Base-by-base conservation (phyloP, 1,140 invertebrate genomes). In the Sarcophaga bullata region DNA sequence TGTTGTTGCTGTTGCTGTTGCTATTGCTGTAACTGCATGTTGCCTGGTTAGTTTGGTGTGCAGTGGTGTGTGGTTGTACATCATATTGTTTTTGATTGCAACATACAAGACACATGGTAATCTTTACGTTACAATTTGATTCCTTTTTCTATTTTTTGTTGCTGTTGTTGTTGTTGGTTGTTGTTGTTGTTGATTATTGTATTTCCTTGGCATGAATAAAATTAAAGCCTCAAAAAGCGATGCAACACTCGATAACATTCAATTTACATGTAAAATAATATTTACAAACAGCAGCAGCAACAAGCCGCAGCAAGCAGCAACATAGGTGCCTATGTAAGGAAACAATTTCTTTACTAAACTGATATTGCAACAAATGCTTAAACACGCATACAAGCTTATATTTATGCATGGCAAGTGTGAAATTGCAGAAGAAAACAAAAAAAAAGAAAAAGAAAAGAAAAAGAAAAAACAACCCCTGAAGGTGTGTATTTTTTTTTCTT, bases 231-330 rank as follows among this genome's bases (percentile, higher is more conserved):
- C 6, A 17, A 68, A 68, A 7, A 68, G n/a, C 17, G 62, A 68
- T 68, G 62, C 62, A 68, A 68, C 62, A 68, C 62, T 68, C 62
- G 62, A 68, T 68, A 68, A 19, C 62, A 68, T 68, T 17, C 62
- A 68, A 68, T 68, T 68, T 68, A 68, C 17, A 68, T 68, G 62
- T 68, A 25, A 68, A 17, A 68, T 68, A 62, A 62, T 62, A 68
- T 68, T 68, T 25, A 68, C 62, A 68, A 58, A 58, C 54, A 15
- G 13, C 13, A 58, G 3, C 15, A 58, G n/a, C 52, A 58, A 10
- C 54, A 58, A 58, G 54, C 11, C 15, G 13, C 58, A 62, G 13
- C 58, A 8, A 62, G 25, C n/a, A 68, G 19, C n/a, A 68, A 17
- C 62, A 68, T 17, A 17, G 11, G n/a, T 6, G n/a, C 9, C 52